phyloP scores from a whole-genome alignment of 2,888 invertebrate species.

The Calameuta idolon region DNA sequence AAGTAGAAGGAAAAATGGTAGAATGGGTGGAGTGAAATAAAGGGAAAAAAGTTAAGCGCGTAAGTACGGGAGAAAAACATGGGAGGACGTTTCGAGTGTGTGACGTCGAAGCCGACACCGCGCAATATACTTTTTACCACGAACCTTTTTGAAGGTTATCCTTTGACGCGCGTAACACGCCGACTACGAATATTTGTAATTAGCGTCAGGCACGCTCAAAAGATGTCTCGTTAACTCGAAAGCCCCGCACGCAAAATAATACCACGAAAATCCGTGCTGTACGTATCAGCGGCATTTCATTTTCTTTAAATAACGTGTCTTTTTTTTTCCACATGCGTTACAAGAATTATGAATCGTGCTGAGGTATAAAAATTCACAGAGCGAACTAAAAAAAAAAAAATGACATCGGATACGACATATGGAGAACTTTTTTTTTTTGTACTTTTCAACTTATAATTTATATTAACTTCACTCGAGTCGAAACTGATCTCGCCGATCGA shows the following conservation, averaged over 20 bases:
- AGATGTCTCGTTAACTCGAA: not conserved
- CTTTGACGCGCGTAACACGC: not conserved
- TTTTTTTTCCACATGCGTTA: not conserved
- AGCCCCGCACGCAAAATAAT: not conserved
- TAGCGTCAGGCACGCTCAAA: not conserved
- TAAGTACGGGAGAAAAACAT: slow-evolving; percentile 1
- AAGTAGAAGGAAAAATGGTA: not conserved
- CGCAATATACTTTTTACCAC: not conserved
- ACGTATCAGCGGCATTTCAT: not conserved
- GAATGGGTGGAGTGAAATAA: slow-evolving; percentile 3
- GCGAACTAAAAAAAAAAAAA: too few relatives aligned
- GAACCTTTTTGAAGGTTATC: not conserved
- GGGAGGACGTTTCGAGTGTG: not conserved
- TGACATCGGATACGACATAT: too few relatives aligned
- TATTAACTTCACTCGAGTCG: not conserved
- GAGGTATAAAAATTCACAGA: too few relatives aligned
- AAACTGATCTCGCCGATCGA: not conserved
- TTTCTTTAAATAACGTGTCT: not conserved
- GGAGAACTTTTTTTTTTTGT: not conserved
- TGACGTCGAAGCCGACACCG: not conserved
- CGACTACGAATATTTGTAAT: not conserved
- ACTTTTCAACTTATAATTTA: not conserved
- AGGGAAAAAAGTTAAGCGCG: slow-evolving; percentile 3
- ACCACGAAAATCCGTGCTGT: not conserved
- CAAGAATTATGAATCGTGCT: too few relatives aligned